A percentile compares a stretch with the other conserved stretches of the same genome.
These are phyloP conservation scores for Hexactinellida sp. DNA, from an alignment of 37 sponge, comb jelly and placozoan species.

Conservation along the genomic window DNA sequence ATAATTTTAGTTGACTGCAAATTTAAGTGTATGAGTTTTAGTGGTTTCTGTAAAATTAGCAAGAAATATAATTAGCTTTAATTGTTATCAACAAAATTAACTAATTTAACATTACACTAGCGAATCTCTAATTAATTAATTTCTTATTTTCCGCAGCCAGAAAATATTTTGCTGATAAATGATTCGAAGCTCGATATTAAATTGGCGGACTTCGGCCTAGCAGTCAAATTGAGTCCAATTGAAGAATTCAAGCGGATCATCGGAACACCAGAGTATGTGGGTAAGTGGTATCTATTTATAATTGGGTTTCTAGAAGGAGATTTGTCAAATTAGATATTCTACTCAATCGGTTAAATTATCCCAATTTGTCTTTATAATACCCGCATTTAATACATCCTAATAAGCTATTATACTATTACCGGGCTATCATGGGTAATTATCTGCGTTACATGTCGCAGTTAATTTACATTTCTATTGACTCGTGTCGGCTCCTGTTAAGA, in stretches of 20 bases:
- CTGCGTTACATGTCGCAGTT: no score
- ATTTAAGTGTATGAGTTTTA: background rate
- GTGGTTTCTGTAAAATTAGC: background rate
- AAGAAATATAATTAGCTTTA: background rate
- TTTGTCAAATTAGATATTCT: no score
- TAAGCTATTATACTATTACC: no score
- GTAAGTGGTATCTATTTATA: constrained; percentile 40
- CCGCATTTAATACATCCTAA: no score
- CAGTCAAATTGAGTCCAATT: constrained; percentile 53
- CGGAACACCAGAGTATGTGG: constrained; percentile 88
- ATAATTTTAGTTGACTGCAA: background rate
- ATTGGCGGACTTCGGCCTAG: constrained; percentile 84
- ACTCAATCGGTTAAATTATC: background rate
- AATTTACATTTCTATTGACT: no score
- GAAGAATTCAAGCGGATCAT: constrained; percentile 60
- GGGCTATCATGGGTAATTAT: no score
- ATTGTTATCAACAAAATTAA: background rate
- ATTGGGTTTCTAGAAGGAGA: no score
- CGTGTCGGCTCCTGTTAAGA: no score
- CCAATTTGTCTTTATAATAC: background rate
- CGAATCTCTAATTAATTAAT: background rate
- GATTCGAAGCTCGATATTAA: constrained; percentile 56
- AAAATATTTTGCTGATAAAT: constrained; percentile 70
- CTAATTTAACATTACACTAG: background rate
- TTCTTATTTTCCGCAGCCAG: constrained; percentile 45